Conservation (phyloP, 1,140 invertebrate genomes). For the Acyrthosiphon pisum region DNA sequence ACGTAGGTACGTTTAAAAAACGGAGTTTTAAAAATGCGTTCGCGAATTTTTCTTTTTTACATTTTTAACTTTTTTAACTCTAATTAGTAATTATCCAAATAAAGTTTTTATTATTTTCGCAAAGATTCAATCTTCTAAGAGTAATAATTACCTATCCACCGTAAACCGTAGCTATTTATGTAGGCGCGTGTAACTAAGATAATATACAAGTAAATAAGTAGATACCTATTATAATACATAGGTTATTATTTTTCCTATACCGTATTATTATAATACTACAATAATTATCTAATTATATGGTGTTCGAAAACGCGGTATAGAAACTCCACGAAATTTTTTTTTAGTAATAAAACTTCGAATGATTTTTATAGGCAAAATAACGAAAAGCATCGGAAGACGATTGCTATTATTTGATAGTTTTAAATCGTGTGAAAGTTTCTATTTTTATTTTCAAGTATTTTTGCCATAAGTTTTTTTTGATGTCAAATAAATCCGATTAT, state of each 20-base stretch:
- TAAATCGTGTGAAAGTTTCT: slow-evolving; percentile 15
- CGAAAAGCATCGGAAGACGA: background rate
- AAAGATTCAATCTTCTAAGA: background rate
- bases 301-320: background rate
- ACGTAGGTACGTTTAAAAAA: background rate
- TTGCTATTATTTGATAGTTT: background rate
- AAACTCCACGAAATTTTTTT: background rate
- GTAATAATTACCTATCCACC: too few relatives aligned
- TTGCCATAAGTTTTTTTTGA: background rate
- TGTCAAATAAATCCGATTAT: background rate
- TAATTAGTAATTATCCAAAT: background rate
- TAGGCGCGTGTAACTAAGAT: background rate
- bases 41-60: background rate
- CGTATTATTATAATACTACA: background rate
- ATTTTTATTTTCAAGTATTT: background rate
- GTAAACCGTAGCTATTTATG: background rate
- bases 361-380: background rate
- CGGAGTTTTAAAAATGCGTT: background rate
- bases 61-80: background rate
- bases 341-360: background rate
- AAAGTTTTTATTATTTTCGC: background rate
- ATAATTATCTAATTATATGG: background rate
- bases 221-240: background rate
- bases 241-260: background rate
- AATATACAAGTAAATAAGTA: background rate